Base-by-base conservation (phyloP, 2,113 vertebrate species). In the Atlantisia rogersi region DNA sequence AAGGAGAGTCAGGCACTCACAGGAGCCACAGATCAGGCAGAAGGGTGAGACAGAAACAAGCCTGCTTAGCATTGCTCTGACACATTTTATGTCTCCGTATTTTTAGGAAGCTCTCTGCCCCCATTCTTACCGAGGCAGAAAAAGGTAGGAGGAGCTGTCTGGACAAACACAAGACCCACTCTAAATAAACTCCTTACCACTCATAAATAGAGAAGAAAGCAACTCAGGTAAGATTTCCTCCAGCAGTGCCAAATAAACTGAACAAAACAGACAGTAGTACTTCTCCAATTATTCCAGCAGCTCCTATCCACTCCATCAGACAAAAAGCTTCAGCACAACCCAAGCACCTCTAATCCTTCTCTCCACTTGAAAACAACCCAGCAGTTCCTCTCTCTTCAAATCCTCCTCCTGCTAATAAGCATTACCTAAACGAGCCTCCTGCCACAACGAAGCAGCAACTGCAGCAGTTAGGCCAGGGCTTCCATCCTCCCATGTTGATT, bases 11-110 rank as follows among this genome's bases (percentile, higher is more conserved):
- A 6, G 7, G 14, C 59, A 18, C 2, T 22, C 39, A 7, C 0
- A 22, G 20, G 7, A 19, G 9, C 28, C 4, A 15, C 11, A 44
- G 28, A 35, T 4, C 17, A 62, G 21, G 10, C 4, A 53, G 18
- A 35, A 21, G 3, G 1, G 2, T 10, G 15, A 71, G 28, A 59
- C 8, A 18, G 25, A 37, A n/a, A 32, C 4, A 24, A 24, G 16
- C 3, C 24, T 28, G 2, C 29, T 31, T 37, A 22, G 10, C 13
- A 32, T n/a, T 21, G 15, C 26, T 58, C 21, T 15, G 15, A 42
- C 0, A 0, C 3, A 21, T 74, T 74, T 88, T 37, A 11, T 2
- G 1, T 17, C 6, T 40, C 19, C 13, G 0, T 5, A 9, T 28
- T 78, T 67, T 15, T 46, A 46, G 7, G 20, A 82, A 39, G 18